Base-by-base conservation (phyloP, 1,140 invertebrate genomes). In the Eurosta solidaginis region DNA sequence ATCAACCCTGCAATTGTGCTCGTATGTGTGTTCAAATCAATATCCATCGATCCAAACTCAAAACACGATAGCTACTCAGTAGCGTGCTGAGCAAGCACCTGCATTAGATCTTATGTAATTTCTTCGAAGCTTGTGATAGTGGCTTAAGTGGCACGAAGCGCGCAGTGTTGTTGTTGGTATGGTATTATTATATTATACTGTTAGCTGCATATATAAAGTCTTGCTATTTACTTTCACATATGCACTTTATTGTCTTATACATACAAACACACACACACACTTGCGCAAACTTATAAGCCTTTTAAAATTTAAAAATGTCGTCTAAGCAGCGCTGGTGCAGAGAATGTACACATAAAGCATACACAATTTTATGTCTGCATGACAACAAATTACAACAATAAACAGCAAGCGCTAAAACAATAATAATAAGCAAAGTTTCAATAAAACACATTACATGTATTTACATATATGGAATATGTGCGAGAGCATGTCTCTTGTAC, bases 241-340 rank as follows among this genome's bases (percentile, higher is more conserved):
- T 33, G 25, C 47, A 33, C 47, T 75, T 50, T 75, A 50, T 75
- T 75, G 59, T 68, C 27, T 42, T 68, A 68, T 33, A 42, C 29
- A 20, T 3, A 10, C 12, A 17, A n/a, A 20, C 59, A 68, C 40
- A n/a, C 22, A 22, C 3, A 9, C 27, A 25, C 27, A 52, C 10
- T 7, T 54, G 50, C 27, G 50, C n/a, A n/a, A n/a, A n/a, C n/a
- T n/a, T n/a, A n/a, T 40, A 33, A 29, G 20, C 22, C n/a, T 68
- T 68, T 40, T 33, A 68, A 68, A 68, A 68, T 68, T 68, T 68
- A 68, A 68, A 68, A 68, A 68, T 68, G 59, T 42, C 33, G 33
- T 68, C 59, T 40, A 33, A 68, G 27, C 3, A 59, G 27, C 10
- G 54, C 3, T n/a, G 29, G 20, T 25, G 27, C 5, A 25, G 45